Percentiles rank a stretch among this genome's conserved stretches.
Evolutionary conservation across 2,797 vertebrate species (phyloP).

Genomic region (Pseudomugil gertrudae): DNA sequence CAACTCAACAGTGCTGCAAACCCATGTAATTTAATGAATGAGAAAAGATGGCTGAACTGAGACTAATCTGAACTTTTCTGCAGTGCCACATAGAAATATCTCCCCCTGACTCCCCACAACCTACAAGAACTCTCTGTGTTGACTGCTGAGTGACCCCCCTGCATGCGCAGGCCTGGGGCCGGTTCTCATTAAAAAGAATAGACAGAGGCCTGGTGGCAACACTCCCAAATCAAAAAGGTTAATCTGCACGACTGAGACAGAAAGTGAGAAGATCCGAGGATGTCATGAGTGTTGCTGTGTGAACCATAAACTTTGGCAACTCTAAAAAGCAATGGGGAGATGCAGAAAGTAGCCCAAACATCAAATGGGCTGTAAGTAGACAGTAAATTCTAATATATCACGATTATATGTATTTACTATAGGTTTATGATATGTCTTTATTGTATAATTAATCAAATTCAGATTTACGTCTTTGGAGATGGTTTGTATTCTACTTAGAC

Average conservation of each 20-base stretch:
- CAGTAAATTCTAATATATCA: neutral
- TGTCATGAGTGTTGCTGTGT: neutral
- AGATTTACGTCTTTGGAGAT: neutral
- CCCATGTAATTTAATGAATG: slow-evolving; percentile 4
- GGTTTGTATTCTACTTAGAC: neutral
- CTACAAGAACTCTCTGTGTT: slow-evolving; percentile 16
- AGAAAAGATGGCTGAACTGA: neutral
- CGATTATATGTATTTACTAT: neutral
- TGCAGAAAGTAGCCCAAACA: slow-evolving; percentile 10
- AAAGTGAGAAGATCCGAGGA: neutral
- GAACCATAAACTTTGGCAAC: slow-evolving; percentile 6
- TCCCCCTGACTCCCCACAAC: neutral
- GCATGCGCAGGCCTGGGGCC: neutral
- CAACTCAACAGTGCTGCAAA: neutral
- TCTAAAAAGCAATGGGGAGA: slow-evolving; percentile 5
- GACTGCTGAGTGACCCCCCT: slow-evolving; percentile 27
- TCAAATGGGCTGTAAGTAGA: neutral
- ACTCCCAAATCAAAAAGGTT: slow-evolving; percentile 50
- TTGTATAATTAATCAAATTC: too few relatives aligned
- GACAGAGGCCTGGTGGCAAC: slow-evolving; percentile 28
- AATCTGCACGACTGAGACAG: slow-evolving; percentile 38
- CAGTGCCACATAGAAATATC: neutral
- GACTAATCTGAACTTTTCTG: neutral
- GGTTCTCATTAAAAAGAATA: slow-evolving; percentile 43
- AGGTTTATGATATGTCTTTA: too few relatives aligned